These are phyloP conservation scores for roundworm (Caenorhabditis elegans) DNA, from an alignment of 1,140 invertebrate genomes.

Conservation along the genomic window DNA sequence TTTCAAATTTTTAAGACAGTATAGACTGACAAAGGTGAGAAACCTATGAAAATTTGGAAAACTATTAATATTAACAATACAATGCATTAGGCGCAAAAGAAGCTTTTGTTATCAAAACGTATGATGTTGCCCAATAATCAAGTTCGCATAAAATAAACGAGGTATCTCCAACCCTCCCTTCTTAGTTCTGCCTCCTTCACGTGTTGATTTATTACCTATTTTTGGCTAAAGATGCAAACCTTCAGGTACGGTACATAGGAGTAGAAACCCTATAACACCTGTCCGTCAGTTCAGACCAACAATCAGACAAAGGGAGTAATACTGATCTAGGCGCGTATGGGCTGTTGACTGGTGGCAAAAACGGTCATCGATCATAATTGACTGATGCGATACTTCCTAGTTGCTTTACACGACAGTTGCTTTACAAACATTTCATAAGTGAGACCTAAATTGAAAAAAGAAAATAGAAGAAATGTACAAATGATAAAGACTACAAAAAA, in stretches of 20 bases:
- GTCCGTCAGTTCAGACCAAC: neutral
- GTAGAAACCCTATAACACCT: neutral
- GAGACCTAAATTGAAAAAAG: neutral
- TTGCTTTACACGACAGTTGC: neutral
- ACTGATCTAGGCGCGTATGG: neutral
- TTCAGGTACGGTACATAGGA: neutral
- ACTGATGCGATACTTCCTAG: neutral
- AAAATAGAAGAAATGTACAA: too few species aligned
- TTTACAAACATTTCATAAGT: neutral
- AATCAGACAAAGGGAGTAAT: neutral
- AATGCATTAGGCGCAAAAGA: neutral
- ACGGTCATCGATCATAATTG: neutral
- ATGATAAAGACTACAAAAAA: too few species aligned
- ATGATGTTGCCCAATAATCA: neutral
- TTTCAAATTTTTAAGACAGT: too few species aligned
- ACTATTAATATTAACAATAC: neutral
- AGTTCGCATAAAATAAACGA: slow-evolving; percentile 7
- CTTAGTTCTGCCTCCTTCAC: neutral
- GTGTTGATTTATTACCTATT: slow-evolving; percentile 5
- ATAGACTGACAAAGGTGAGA: too few species aligned
- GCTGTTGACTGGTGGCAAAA: neutral
- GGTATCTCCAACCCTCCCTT: neutral
- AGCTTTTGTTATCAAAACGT: slow-evolving; percentile 19
- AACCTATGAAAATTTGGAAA: neutral
- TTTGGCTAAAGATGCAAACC: neutral